These are phyloP conservation scores for Bombus waltoni DNA, from an alignment of 1,140 invertebrate genomes.

Conservation along the genomic window DNA sequence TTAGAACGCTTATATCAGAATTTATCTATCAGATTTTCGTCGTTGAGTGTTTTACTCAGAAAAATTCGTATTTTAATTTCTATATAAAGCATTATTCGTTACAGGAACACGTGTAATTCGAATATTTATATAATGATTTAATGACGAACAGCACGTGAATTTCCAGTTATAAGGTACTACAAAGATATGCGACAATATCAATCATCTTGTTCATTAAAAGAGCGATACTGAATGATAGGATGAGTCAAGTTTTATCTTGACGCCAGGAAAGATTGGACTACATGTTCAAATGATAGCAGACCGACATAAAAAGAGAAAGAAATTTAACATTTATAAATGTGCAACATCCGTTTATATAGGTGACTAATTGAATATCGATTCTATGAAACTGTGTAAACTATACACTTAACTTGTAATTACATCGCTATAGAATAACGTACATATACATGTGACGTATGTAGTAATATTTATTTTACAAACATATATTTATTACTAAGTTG, in stretches of 20 bases:
- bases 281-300: neutral
- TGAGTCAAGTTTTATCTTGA: conserved; percentile 9
- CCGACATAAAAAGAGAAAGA: neutral
- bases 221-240: neutral
- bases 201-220: neutral
- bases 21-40: neutral
- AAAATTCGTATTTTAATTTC: neutral
- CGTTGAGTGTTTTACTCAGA: neutral
- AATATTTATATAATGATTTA: neutral
- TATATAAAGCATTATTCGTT: neutral
- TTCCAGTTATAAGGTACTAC: neutral
- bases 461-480: too few relatives aligned
- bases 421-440: too few relatives aligned
- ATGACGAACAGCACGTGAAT: neutral
- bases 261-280: neutral
- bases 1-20: neutral
- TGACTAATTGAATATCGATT: neutral
- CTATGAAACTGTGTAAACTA: too few relatives aligned
- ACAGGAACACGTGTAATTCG: neutral
- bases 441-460: too few relatives aligned
- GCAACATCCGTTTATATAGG: neutral
- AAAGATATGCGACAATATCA: neutral
- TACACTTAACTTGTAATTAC: too few relatives aligned
- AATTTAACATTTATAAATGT: neutral
- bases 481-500: neutral